Conservation (phyloP, 2,888 invertebrate genomes). For the Thyatira batis region DNA sequence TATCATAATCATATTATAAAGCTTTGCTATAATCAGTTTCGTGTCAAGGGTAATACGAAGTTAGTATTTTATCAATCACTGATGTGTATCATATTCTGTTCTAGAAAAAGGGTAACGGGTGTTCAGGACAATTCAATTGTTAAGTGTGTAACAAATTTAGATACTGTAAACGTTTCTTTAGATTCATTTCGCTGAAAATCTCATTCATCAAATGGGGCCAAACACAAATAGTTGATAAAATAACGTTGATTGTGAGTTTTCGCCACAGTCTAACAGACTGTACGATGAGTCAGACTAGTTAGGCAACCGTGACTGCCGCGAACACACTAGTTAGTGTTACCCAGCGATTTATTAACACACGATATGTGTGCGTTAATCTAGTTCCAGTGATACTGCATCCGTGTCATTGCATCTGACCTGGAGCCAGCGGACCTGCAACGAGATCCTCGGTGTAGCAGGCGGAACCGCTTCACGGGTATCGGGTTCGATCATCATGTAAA, state of each 20-base stretch:
- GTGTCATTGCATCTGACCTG: slow-evolving; percentile 54
- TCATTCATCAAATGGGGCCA: neutral
- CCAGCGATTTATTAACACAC: slow-evolving; percentile 13
- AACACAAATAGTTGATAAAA: neutral
- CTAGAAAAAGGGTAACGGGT: neutral
- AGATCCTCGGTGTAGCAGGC: slow-evolving; percentile 52
- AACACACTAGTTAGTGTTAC: slow-evolving; percentile 9
- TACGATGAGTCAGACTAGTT: slow-evolving; percentile 2
- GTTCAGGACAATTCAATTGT: neutral
- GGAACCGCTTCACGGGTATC: slow-evolving; percentile 70
- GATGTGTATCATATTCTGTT: neutral
- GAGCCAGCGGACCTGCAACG: slow-evolving; percentile 51
- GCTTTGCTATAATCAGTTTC: neutral
- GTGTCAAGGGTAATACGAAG: neutral
- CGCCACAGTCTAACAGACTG: slow-evolving; percentile 18
- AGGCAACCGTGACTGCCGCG: slow-evolving; percentile 19
- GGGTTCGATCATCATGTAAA: slow-evolving; percentile 40
- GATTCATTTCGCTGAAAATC: neutral
- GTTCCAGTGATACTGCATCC: slow-evolving; percentile 47
- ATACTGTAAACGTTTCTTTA: neutral
- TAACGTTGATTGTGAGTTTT: slow-evolving; percentile 6
- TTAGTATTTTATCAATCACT: too few species aligned
- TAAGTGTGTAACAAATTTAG: neutral
- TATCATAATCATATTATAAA: neutral
- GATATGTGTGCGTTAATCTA: slow-evolving; percentile 29